phyloP scores from a whole-genome alignment of 2,113 vertebrate species.

The Heterocephalus glaber region DNA sequence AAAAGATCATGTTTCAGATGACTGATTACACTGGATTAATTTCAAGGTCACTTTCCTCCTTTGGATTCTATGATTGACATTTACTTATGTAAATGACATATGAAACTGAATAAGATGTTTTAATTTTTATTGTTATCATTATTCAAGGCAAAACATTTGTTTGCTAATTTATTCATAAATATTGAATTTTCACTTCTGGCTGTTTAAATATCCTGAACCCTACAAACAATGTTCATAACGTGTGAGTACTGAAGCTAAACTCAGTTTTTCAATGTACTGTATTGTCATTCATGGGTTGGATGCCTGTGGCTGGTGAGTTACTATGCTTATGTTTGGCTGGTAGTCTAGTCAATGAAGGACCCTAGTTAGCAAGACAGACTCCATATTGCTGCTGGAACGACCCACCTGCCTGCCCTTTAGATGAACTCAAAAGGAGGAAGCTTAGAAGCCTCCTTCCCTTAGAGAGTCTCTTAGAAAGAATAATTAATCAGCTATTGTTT shows the following conservation, averaged over 20 bases:
- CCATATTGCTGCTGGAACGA: too few species aligned
- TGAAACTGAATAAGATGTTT: neutral
- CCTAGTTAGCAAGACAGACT: too few species aligned
- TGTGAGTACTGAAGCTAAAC: neutral
- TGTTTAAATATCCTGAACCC: neutral
- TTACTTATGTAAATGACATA: neutral
- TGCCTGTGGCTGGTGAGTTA: neutral
- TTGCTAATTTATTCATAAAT: constrained; percentile 28
- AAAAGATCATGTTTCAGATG: neutral
- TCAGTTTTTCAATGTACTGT: neutral
- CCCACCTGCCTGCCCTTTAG: too few species aligned
- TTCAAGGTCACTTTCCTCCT: neutral
- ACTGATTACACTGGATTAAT: neutral
- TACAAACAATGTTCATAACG: neutral
- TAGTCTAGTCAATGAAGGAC: neutral
- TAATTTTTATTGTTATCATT: neutral
- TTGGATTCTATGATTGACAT: neutral
- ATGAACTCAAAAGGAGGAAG: too few species aligned
- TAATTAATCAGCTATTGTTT: too few species aligned
- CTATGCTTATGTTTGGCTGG: neutral
- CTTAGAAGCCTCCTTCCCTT: too few species aligned
- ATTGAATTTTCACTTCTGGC: neutral
- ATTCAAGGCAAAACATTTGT: neutral
- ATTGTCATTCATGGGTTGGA: neutral
- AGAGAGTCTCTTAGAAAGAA: too few species aligned